A percentile compares a stretch with the other conserved stretches of the same genome.
Evolutionary conservation across 2,113 vertebrate species (phyloP).

Genomic region (Lagopus muta): DNA sequence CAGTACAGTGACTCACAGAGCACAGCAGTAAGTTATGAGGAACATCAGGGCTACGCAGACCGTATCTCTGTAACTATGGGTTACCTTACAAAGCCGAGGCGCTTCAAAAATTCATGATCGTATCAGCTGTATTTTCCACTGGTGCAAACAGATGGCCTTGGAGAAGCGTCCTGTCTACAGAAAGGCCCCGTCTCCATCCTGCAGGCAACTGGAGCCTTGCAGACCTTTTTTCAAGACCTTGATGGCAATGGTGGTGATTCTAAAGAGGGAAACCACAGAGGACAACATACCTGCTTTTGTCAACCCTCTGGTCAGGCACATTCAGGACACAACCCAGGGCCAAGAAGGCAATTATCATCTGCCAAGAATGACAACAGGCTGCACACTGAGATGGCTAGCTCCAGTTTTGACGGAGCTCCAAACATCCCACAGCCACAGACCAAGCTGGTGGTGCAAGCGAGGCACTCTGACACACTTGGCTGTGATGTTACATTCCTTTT

Average conservation of each 20-base stretch:
- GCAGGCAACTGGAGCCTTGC: background rate
- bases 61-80: background rate
- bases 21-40: background rate
- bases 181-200: background rate
- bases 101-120: slow-evolving; percentile 55
- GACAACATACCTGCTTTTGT: background rate
- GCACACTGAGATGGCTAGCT: background rate
- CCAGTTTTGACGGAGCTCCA: background rate
- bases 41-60: background rate
- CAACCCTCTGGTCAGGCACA: background rate
- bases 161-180: background rate
- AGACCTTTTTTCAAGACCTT: background rate
- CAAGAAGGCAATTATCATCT: background rate
- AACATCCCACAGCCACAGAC: background rate
- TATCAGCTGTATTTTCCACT: slow-evolving; percentile 43
- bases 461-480: accelerated
- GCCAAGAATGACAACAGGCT: background rate
- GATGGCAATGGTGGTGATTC: background rate
- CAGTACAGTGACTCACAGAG: slow-evolving; percentile 1
- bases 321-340: background rate
- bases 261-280: background rate
- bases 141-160: background rate
- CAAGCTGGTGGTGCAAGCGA: accelerated
- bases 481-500: background rate
- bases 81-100: slow-evolving; percentile 35